These are phyloP conservation scores for Halisarca cf. caerulea DNA, from an alignment of 37 sponge, comb jelly and placozoan species.

Conservation along the genomic window DNA sequence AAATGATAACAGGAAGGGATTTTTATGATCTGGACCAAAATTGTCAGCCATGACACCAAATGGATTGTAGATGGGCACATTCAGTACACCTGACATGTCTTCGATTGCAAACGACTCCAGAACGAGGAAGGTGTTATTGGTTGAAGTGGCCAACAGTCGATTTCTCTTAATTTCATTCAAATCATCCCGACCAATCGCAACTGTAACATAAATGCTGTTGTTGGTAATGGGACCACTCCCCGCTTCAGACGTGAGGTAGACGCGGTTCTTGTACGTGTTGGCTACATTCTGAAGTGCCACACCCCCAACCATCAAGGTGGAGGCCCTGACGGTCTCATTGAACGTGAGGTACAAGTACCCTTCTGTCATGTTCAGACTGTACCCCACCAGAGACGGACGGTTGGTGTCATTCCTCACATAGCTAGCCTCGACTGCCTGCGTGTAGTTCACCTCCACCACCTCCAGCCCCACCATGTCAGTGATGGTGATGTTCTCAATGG, in stretches of 20 bases:
- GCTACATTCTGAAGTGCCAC: constrained; percentile 60
- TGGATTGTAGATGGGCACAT: constrained; percentile 60
- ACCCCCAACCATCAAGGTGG: constrained; percentile 62
- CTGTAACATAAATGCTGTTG: constrained; percentile 28
- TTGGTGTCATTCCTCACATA: constrained; percentile 37
- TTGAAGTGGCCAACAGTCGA: constrained; percentile 61
- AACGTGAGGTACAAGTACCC: constrained; percentile 71
- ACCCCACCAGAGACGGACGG: constrained; percentile 57
- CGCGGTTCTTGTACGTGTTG: constrained; percentile 34
- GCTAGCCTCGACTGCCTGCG: constrained; percentile 14
- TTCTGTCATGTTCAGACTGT: constrained; percentile 51
- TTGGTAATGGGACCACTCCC: constrained; percentile 35
- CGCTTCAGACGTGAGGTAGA: constrained; percentile 21
- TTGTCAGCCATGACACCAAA: constrained; percentile 39
- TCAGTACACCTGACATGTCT: constrained; percentile 74
- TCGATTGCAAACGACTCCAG: constrained; percentile 49
- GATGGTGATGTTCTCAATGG: constrained; percentile 48
- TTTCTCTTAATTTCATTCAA: constrained; percentile 81
- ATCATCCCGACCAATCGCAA: constrained; percentile 76
- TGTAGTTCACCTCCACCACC: constrained; percentile 35
- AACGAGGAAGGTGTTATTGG: constrained; percentile 60
- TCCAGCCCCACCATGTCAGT: constrained; percentile 71
- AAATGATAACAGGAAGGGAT: constrained; percentile 59
- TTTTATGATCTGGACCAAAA: constrained; percentile 31
- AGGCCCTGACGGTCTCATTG: constrained; percentile 83